Conservation (phyloP, 1,140 invertebrate genomes). For the Harpegnathos saltator region DNA sequence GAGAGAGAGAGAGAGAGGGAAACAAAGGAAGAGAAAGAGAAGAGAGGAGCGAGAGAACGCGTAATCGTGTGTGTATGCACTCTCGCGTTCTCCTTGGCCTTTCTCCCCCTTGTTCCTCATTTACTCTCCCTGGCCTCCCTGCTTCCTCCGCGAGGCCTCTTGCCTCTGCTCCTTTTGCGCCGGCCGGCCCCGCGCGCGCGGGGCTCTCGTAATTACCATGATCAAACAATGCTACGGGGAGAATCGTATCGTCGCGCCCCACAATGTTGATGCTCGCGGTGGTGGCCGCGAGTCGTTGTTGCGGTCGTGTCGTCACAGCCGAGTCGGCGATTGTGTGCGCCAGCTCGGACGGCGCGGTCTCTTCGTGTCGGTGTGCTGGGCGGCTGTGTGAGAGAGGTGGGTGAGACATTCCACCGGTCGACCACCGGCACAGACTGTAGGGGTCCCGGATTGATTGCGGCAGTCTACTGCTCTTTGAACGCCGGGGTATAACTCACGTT, state of each 20-base stretch:
- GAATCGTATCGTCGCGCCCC: constrained; percentile 46
- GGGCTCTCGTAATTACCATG: constrained; percentile 80
- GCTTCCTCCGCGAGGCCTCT: neutral
- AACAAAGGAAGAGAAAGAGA: neutral
- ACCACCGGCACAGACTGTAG: constrained; percentile 34
- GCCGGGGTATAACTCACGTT: constrained; percentile 54
- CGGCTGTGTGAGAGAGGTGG: neutral
- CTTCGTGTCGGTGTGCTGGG: neutral
- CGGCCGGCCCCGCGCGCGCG: constrained; percentile 73
- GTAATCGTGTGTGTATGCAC: neutral
- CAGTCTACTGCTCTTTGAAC: constrained; percentile 51
- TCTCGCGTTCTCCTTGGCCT: constrained; percentile 2
- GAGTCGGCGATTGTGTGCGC: neutral
- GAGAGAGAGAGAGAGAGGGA: neutral
- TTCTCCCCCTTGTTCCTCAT: constrained; percentile 8
- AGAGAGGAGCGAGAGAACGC: neutral
- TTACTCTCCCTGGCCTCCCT: too few relatives aligned
- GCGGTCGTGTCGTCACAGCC: neutral
- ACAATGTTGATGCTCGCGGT: constrained; percentile 8
- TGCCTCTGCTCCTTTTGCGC: constrained; percentile 64
- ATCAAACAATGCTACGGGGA: constrained; percentile 79
- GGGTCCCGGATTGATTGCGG: constrained; percentile 40
- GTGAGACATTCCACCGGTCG: constrained; percentile 54
- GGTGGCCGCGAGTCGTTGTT: neutral
- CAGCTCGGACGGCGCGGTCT: too few relatives aligned